Percentiles rank a stretch among this genome's conserved stretches.
These are phyloP conservation scores for Muschampia plurimacula DNA, from an alignment of 2,888 invertebrate species.

Conservation along the genomic window DNA sequence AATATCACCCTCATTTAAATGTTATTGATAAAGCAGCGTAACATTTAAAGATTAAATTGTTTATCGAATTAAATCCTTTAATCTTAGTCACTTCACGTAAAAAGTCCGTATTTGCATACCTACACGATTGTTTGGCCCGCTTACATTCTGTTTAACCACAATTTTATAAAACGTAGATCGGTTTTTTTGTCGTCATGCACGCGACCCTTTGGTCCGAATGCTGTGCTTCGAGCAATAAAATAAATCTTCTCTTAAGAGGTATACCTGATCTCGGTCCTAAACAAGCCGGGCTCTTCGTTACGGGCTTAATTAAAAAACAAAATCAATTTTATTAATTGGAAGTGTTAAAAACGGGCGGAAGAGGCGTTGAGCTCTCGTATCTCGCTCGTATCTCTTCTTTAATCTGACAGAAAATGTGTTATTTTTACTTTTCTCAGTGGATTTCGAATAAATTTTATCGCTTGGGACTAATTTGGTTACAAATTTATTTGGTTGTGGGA, in stretches of 20 bases:
- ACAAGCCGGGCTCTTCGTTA: slow-evolving; percentile 77
- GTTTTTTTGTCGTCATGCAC: slow-evolving; percentile 59
- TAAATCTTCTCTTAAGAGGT: slow-evolving; percentile 81
- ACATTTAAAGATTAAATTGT: slow-evolving; percentile 2
- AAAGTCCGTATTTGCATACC: slow-evolving; percentile 26
- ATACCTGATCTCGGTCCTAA: slow-evolving; percentile 76
- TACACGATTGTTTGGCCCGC: slow-evolving; percentile 17
- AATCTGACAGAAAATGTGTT: slow-evolving; percentile 85
- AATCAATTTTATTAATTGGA: slow-evolving; percentile 86
- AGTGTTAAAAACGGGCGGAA: slow-evolving; percentile 85
- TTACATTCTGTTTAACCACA: slow-evolving; percentile 62
- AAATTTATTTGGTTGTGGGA: slow-evolving; percentile 84
- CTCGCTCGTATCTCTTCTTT: slow-evolving; percentile 83
- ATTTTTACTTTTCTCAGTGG: slow-evolving; percentile 84
- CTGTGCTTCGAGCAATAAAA: slow-evolving; percentile 82
- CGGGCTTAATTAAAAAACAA: slow-evolving; percentile 85
- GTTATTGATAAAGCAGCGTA: background rate
- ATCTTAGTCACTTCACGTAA: slow-evolving; percentile 3
- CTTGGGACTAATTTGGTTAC: slow-evolving; percentile 85
- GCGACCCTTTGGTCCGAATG: slow-evolving; percentile 65
- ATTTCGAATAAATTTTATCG: slow-evolving; percentile 86
- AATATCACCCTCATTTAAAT: too few relatives aligned
- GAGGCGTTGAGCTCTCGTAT: slow-evolving; percentile 75
- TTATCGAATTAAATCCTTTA: slow-evolving; percentile 17
- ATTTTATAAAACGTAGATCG: slow-evolving; percentile 71